These are phyloP conservation scores for Brenthis daphne DNA, from an alignment of 2,888 invertebrate species.

Conservation along the genomic window DNA sequence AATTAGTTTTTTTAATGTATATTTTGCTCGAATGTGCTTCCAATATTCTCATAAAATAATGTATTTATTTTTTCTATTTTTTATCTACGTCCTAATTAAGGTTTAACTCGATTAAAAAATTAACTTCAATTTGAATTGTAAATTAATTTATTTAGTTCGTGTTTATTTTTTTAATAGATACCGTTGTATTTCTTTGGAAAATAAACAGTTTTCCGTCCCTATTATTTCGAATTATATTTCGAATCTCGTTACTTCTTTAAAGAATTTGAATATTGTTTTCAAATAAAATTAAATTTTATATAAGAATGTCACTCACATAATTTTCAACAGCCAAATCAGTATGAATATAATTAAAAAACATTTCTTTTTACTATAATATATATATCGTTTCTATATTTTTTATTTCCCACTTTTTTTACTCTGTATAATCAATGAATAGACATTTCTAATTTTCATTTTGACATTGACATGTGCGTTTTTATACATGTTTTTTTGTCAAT, in stretches of 20 bases:
- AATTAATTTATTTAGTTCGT: background rate
- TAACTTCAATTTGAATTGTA: background rate
- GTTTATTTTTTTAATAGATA: background rate
- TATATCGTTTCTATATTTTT: background rate
- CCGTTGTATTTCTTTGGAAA: too few species aligned
- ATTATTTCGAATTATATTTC: background rate
- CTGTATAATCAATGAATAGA: background rate
- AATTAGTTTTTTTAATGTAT: constrained; percentile 20
- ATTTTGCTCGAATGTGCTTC: constrained; percentile 17
- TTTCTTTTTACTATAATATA: background rate
- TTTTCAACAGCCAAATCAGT: too few species aligned
- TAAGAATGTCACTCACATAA: background rate
- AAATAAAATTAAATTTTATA: background rate
- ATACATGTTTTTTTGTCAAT: background rate
- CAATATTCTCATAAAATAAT: background rate
- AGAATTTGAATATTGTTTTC: background rate
- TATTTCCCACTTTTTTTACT: background rate
- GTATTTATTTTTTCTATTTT: background rate
- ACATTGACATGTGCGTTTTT: too few species aligned
- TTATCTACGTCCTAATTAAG: too few species aligned
- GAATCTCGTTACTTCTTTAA: constrained; percentile 4
- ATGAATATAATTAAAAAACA: background rate
- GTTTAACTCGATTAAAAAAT: background rate
- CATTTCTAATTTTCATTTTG: background rate
- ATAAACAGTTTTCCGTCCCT: constrained; percentile 10